phyloP scores from a whole-genome alignment of 2,888 invertebrate genomes.

The Ferdinandea cuprea region DNA sequence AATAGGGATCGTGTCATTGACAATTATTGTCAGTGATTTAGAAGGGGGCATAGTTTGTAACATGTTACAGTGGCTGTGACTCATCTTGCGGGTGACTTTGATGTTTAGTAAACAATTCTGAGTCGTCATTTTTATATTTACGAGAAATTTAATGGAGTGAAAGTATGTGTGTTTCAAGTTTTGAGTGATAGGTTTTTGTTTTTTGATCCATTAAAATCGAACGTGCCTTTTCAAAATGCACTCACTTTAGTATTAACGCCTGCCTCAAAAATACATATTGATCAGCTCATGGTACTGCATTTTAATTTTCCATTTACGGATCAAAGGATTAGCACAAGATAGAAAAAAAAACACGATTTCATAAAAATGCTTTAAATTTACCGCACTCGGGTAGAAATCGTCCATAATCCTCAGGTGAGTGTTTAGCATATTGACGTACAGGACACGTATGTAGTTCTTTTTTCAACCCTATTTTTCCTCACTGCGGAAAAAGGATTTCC shows the following conservation, averaged over 20 bases:
- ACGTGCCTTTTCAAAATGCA: too few species aligned
- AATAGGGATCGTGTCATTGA: constrained; percentile 9
- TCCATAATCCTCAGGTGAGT: constrained; percentile 34
- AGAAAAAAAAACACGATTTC: not conserved
- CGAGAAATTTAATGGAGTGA: too few species aligned
- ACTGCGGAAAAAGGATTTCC: not conserved
- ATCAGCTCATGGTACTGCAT: constrained; percentile 29
- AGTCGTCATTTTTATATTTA: too few species aligned
- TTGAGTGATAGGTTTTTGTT: too few species aligned
- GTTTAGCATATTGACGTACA: not conserved
- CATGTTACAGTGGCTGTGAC: constrained; percentile 18
- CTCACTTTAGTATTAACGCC: too few species aligned
- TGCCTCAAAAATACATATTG: not conserved
- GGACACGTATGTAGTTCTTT: not conserved
- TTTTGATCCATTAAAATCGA: too few species aligned
- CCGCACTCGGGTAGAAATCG: not conserved
- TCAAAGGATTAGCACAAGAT: constrained; percentile 33
- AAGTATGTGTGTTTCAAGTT: too few species aligned
- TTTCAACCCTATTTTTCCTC: not conserved
- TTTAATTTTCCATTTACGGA: constrained; percentile 57
- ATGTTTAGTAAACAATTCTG: too few species aligned
- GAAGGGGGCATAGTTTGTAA: too few species aligned
- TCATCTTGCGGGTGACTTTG: not conserved
- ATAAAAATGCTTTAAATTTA: constrained; percentile 7
- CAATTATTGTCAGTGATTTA: constrained; percentile 17